Evolutionary conservation across 2,113 vertebrate genomes (phyloP).

Genomic region (Pterocles orientalis): DNA sequence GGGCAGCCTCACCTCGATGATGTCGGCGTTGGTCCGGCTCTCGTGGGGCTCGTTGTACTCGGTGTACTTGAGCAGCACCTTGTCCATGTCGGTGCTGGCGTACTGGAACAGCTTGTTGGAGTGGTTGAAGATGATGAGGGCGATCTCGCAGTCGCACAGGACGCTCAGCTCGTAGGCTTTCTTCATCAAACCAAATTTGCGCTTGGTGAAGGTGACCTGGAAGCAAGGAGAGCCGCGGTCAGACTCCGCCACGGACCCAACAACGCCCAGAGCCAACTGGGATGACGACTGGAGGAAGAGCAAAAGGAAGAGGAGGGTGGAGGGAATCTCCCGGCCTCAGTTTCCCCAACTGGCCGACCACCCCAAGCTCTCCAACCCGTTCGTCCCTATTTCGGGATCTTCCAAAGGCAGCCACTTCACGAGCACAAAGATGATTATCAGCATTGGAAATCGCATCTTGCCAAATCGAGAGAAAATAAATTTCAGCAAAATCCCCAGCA

Average conservation of each 20-base stretch:
- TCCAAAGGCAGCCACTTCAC: constrained; percentile 4
- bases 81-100: constrained; percentile 97
- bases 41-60: constrained; percentile 96
- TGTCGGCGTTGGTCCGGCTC: constrained; percentile 93
- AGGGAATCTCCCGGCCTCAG: not conserved
- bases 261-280: not conserved
- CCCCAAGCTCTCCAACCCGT: not conserved
- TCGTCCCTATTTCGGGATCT: not conserved
- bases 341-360: not conserved
- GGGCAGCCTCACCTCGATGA: constrained; percentile 86
- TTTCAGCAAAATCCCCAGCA: constrained; percentile 43
- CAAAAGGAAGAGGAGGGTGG: not conserved
- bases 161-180: constrained; percentile 96
- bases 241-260: not conserved
- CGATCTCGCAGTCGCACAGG: constrained; percentile 73
- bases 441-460: not conserved
- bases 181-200: constrained; percentile 99
- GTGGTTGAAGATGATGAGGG: constrained; percentile 83
- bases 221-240: not conserved
- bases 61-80: constrained; percentile 94
- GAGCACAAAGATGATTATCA: constrained; percentile 14
- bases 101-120: constrained; percentile 98
- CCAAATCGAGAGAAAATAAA: constrained; percentile 31
- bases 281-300: not conserved
- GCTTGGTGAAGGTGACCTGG: constrained; percentile 81